Conservation (phyloP, 1,140 invertebrate species). For the Mycetomoellerius zeteki region DNA sequence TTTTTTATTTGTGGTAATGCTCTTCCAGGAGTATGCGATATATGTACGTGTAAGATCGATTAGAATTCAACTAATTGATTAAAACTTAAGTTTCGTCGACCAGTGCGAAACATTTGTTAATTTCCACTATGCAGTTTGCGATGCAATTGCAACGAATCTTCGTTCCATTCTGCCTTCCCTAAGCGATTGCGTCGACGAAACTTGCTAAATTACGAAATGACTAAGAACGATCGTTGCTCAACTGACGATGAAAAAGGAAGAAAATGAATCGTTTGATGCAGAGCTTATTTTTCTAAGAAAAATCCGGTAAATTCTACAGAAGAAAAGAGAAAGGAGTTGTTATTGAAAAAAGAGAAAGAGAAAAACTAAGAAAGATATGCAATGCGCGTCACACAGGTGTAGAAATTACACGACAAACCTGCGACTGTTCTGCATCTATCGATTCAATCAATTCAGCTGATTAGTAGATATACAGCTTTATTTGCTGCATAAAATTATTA, state of each 20-base stretch:
- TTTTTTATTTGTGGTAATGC: slow-evolving; percentile 7
- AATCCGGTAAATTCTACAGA: slow-evolving; percentile 37
- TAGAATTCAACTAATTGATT: slow-evolving; percentile 61
- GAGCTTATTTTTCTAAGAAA: slow-evolving; percentile 30
- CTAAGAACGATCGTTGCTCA: slow-evolving; percentile 52
- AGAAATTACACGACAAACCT: slow-evolving; percentile 5
- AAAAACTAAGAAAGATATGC: slow-evolving; percentile 3
- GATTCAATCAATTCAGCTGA: slow-evolving; percentile 35
- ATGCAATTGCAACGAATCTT: not conserved
- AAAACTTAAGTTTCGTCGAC: slow-evolving; percentile 56
- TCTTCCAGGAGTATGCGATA: slow-evolving; percentile 41
- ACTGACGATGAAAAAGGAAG: slow-evolving; percentile 25
- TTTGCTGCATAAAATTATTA: not conserved
- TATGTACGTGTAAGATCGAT: slow-evolving; percentile 60
- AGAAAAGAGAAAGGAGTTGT: slow-evolving; percentile 25
- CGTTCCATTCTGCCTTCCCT: not conserved
- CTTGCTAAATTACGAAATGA: slow-evolving; percentile 55
- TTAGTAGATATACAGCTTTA: not conserved
- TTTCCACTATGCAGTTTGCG: not conserved
- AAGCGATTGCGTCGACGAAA: slow-evolving; percentile 52
- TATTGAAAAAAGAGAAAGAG: slow-evolving; percentile 15
- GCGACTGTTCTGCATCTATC: slow-evolving; percentile 56
- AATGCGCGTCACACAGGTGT: slow-evolving; percentile 36
- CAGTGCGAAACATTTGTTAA: slow-evolving; percentile 12
- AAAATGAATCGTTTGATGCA: slow-evolving; percentile 65